Evolutionary conservation across 2,888 invertebrate genomes (phyloP).

Genomic region (Athalia rosae): DNA sequence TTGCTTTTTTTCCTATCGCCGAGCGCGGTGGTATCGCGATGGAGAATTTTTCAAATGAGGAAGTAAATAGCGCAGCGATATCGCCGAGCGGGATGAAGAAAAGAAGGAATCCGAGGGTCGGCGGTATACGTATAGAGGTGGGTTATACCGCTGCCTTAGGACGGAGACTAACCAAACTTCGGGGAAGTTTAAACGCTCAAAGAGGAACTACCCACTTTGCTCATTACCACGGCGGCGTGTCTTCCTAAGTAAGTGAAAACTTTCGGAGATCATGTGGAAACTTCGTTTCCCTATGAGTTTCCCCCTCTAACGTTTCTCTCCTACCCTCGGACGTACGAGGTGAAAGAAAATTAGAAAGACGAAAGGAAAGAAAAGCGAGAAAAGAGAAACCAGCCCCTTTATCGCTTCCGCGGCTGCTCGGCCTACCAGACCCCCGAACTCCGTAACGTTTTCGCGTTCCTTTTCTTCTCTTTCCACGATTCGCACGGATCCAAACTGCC

Average conservation of each 20-base stretch:
- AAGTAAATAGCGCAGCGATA: background rate
- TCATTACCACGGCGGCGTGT: constrained; percentile 49
- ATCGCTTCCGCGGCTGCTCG: constrained; percentile 9
- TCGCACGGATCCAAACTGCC: background rate
- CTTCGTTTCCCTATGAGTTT: constrained; percentile 41
- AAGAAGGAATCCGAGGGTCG: background rate
- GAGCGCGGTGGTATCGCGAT: too few species aligned
- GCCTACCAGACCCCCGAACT: background rate
- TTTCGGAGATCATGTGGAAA: constrained; percentile 54
- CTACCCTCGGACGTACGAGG: too few species aligned
- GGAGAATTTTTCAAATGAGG: too few species aligned
- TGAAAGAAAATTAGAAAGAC: too few species aligned
- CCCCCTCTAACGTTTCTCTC: background rate
- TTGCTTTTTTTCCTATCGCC: too few species aligned
- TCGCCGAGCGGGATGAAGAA: background rate
- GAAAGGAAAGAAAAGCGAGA: background rate
- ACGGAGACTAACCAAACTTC: constrained; percentile 17
- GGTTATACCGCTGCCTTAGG: background rate
- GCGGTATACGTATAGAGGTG: background rate
- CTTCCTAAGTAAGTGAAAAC: constrained; percentile 55
- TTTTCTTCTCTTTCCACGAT: background rate
- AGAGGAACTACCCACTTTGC: constrained; percentile 42
- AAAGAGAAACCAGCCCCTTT: constrained; percentile 29
- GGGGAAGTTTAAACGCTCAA: constrained; percentile 41
- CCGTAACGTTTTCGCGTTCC: background rate